These are phyloP conservation scores for Mallateleia sp. DNA, from an alignment of 2,888 invertebrate genomes.

Conservation along the genomic window DNA sequence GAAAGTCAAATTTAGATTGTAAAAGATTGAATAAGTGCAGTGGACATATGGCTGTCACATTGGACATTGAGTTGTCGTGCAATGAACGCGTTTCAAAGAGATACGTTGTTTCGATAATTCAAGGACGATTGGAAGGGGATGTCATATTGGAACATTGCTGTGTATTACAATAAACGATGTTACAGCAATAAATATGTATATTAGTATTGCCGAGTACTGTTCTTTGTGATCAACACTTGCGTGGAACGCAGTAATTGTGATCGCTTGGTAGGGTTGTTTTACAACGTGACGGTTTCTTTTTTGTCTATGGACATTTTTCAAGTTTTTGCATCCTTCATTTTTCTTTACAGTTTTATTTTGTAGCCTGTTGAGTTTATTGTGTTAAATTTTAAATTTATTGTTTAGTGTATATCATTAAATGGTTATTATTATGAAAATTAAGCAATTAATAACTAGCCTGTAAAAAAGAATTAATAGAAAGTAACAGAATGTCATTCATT, in stretches of 20 bases:
- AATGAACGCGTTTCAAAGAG: constrained; percentile 64
- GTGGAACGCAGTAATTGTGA: constrained; percentile 86
- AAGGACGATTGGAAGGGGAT: constrained; percentile 84
- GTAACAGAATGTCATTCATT: no score
- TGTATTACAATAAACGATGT: constrained; percentile 88
- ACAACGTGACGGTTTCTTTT: no score
- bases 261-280: constrained; percentile 11
- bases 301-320: no score
- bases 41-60: constrained; percentile 40
- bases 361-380: no score
- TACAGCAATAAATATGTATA: constrained; percentile 89
- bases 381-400: no score
- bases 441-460: no score
- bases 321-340: no score
- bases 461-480: no score
- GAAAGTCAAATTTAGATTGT: no score
- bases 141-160: constrained; percentile 85
- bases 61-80: constrained; percentile 72
- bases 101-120: constrained; percentile 71
- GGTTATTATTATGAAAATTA: no score
- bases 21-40: background rate
- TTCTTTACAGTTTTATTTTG: no score
- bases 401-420: no score
- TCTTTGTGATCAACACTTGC: constrained; percentile 83
- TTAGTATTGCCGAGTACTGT: constrained; percentile 87